These are phyloP conservation scores for Oreohelix idahoensis DNA, from an alignment of 1,140 invertebrate species.

Conservation along the genomic window DNA sequence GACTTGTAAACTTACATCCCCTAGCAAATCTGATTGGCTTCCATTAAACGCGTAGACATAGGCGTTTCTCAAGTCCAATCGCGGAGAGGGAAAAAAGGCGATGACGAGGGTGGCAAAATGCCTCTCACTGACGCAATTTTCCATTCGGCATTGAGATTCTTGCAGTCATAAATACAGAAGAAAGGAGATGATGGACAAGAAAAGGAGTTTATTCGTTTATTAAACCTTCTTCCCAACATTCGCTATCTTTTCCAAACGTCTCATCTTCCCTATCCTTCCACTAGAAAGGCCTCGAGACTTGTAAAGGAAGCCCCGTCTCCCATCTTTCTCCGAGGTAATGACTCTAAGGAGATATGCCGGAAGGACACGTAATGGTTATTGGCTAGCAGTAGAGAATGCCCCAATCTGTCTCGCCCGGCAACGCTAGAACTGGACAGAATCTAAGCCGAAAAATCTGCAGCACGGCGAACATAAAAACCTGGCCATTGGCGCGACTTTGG, in stretches of 20 bases:
- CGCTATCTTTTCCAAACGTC: neutral
- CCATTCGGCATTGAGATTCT: neutral
- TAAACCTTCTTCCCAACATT: neutral
- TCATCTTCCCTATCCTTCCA: neutral
- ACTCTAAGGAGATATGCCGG: neutral
- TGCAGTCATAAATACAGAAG: neutral
- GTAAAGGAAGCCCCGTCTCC: neutral
- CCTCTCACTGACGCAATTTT: neutral
- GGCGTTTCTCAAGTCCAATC: neutral
- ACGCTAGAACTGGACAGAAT: neutral
- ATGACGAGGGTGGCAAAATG: neutral
- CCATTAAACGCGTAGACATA: neutral
- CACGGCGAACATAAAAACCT: neutral
- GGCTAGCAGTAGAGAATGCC: slow-evolving; percentile 6
- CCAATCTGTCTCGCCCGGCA: neutral
- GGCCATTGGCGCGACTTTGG: neutral
- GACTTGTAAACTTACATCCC: neutral
- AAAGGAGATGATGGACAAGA: neutral
- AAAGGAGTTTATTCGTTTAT: neutral
- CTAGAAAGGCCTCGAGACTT: neutral
- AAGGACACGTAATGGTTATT: slow-evolving; percentile 3
- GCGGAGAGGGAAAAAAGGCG: neutral
- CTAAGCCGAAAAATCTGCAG: neutral
- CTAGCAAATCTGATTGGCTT: neutral
- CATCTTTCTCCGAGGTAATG: neutral